Conservation (phyloP, 2,113 vertebrate species). For the Paracanthobrama guichenoti region DNA sequence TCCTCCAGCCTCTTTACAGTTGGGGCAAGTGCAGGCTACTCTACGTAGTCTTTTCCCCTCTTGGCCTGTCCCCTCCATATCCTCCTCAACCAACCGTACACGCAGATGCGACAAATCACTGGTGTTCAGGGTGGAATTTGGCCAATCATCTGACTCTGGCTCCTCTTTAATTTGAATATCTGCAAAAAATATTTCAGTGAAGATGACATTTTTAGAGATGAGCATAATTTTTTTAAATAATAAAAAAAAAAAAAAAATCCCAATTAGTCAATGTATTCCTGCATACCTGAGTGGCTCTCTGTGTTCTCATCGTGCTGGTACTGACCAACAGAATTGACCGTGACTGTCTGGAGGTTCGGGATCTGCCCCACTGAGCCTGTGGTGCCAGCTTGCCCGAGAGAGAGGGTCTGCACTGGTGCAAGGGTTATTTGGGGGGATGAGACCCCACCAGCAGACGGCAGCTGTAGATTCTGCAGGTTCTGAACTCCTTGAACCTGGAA, state of each 20-base stretch:
- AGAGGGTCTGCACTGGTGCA: constrained; percentile 94
- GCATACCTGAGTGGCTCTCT: constrained; percentile 75
- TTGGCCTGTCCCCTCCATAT: constrained; percentile 85
- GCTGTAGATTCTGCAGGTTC: constrained; percentile 97
- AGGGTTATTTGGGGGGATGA: constrained; percentile 89
- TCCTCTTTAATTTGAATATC: constrained; percentile 98
- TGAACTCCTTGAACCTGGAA: constrained; percentile 99
- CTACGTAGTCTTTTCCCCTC: constrained; percentile 95
- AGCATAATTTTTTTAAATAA: neutral
- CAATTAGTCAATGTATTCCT: neutral
- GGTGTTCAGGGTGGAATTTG: constrained; percentile 94
- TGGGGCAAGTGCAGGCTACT: constrained; percentile 97
- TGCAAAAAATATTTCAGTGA: constrained; percentile 58
- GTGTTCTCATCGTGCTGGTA: constrained; percentile 86
- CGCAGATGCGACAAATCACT: constrained; percentile 93
- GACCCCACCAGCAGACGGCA: constrained; percentile 74
- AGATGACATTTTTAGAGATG: neutral
- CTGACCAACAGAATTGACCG: constrained; percentile 92
- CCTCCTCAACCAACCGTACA: constrained; percentile 91
- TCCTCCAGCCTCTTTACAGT: constrained; percentile 98
- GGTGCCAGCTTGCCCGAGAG: constrained; percentile 89
- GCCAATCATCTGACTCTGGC: constrained; percentile 97
- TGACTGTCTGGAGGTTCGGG: constrained; percentile 98
- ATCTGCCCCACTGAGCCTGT: constrained; percentile 86
- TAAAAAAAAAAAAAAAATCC: neutral